A percentile compares a stretch with the other conserved stretches of the same genome.
phyloP scores from a whole-genome alignment of 2,888 invertebrate genomes.

The Bhutanitis thaidina region DNA sequence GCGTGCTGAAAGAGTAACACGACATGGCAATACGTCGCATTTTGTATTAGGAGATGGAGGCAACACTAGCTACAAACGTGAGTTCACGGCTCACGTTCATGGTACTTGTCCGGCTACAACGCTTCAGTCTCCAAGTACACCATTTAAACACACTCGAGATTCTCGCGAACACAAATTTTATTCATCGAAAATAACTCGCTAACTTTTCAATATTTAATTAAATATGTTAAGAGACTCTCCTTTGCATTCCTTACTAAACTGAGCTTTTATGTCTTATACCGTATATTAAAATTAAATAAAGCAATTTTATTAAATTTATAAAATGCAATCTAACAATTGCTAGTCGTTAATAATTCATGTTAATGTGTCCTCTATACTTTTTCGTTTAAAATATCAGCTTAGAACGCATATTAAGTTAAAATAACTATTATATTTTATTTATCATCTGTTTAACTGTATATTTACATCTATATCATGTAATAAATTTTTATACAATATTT shows the following conservation, averaged over 20 bases:
- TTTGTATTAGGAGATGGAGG: conserved; percentile 86
- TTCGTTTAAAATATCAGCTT: conserved; percentile 29
- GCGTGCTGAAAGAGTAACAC: conserved; percentile 80
- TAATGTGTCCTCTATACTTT: conserved; percentile 51
- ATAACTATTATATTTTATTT: conserved; percentile 33
- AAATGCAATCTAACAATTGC: conserved; percentile 54
- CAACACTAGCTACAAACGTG: conserved; percentile 86
- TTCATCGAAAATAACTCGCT: conserved; percentile 81
- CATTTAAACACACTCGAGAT: conserved; percentile 91
- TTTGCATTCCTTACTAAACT: conserved; percentile 45
- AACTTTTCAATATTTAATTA: conserved; percentile 17
- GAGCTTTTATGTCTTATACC: conserved; percentile 33
- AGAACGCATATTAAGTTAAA: conserved; percentile 39
- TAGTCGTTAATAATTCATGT: conserved; percentile 46
- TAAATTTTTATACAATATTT: conserved; percentile 47
- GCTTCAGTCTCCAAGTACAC: conserved; percentile 86
- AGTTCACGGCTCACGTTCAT: conserved; percentile 84
- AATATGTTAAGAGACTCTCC: conserved; percentile 22
- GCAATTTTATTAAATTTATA: conserved; percentile 33
- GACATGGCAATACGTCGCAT: conserved; percentile 85
- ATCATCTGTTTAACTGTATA: conserved; percentile 28
- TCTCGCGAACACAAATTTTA: conserved; percentile 93
- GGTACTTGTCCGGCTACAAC: conserved; percentile 91
- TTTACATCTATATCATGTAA: conserved; percentile 66
- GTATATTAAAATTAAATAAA: conserved; percentile 28